phyloP scores from a whole-genome alignment of 2,113 vertebrate genomes.

The Erpornis zantholeuca region DNA sequence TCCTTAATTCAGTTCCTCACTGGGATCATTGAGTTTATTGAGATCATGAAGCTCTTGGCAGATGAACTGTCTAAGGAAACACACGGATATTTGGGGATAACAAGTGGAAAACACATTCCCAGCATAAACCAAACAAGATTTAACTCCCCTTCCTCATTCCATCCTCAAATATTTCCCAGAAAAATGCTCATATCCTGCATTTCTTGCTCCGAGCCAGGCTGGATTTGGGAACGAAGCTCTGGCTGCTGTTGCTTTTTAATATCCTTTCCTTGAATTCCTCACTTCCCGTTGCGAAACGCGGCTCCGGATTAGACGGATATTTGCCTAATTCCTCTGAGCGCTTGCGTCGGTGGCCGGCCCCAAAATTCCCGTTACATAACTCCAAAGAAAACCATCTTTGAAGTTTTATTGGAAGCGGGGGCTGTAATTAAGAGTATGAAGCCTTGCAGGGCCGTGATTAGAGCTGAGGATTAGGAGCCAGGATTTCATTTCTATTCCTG shows the following conservation, averaged over 20 bases:
- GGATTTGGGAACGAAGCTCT: rapidly evolving
- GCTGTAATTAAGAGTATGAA: slow-evolving; percentile 23
- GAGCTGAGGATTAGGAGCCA: background rate
- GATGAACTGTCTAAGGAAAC: background rate
- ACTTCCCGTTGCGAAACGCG: background rate
- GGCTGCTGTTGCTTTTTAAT: background rate
- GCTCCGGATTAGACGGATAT: background rate
- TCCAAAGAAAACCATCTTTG: background rate
- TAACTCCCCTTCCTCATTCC: background rate
- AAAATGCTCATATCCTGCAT: background rate
- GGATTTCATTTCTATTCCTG: slow-evolving; percentile 52
- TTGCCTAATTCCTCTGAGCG: background rate
- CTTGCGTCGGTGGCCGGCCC: background rate
- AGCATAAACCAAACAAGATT: background rate
- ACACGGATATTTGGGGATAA: rapidly evolving
- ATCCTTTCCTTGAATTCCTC: background rate
- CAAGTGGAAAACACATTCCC: background rate
- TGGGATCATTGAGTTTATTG: background rate
- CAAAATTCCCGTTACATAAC: background rate
- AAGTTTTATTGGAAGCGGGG: background rate
- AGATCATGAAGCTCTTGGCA: rapidly evolving
- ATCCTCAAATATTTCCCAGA: background rate
- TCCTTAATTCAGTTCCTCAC: background rate
- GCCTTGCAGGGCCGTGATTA: background rate
- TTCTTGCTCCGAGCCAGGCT: background rate